phyloP scores from a whole-genome alignment of 2,797 vertebrate genomes.

The Numenius phaeopus region DNA sequence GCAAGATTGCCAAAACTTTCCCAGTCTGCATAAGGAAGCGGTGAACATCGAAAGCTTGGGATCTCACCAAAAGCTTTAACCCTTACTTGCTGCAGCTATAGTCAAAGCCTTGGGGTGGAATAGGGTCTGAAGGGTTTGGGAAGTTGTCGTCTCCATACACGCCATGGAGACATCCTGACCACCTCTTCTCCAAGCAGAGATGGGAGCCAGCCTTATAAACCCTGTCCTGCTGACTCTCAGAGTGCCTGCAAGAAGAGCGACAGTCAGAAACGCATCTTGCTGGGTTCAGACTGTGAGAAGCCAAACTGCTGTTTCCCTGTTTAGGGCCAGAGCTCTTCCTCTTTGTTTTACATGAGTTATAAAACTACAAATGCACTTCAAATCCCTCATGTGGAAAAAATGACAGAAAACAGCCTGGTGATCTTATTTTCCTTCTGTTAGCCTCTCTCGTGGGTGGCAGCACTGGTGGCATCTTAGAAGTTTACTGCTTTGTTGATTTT shows the following conservation, averaged over 20 bases:
- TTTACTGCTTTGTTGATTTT: neutral
- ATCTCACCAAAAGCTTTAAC: conserved; percentile 12
- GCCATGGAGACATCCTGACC: neutral
- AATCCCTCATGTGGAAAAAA: neutral
- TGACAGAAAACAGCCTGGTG: neutral
- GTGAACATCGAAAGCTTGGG: neutral
- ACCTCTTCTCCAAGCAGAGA: neutral
- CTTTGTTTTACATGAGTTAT: neutral
- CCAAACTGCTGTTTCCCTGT: neutral
- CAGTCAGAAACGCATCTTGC: neutral
- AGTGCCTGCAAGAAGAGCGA: neutral
- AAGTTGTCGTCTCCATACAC: neutral
- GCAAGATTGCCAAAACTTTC: conserved; percentile 32
- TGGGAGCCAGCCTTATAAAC: neutral
- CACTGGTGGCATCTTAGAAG: neutral
- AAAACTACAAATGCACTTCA: neutral
- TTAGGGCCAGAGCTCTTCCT: neutral
- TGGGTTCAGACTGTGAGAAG: neutral
- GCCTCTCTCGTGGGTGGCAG: neutral
- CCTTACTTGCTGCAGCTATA: neutral
- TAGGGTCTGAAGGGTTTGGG: neutral
- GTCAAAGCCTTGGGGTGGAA: neutral
- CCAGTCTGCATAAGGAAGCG: neutral
- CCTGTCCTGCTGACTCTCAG: neutral
- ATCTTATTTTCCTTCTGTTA: neutral